Evolutionary conservation across 2,113 vertebrate genomes (phyloP).

Genomic region (Aphyosemion australe): DNA sequence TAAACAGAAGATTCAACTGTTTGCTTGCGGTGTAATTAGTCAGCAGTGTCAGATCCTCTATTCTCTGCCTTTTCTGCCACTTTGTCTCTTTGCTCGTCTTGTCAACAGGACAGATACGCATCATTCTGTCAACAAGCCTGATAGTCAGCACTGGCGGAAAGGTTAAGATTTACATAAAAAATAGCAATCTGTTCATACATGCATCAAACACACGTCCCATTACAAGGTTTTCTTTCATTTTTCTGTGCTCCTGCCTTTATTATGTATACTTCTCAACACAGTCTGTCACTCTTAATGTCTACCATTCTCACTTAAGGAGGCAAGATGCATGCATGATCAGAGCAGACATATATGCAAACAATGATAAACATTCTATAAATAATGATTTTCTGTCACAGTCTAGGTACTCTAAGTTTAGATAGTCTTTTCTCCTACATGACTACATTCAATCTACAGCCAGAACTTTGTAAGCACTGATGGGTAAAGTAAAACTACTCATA

Average conservation of each 20-base stretch:
- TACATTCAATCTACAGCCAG: neutral
- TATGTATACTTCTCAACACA: slow-evolving; percentile 23
- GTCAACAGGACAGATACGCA: slow-evolving; percentile 65
- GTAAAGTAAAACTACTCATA: neutral
- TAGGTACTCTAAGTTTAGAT: slow-evolving; percentile 24
- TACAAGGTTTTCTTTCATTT: slow-evolving; percentile 21
- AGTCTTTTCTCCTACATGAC: neutral
- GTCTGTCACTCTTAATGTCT: slow-evolving; percentile 38
- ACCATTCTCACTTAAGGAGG: slow-evolving; percentile 14
- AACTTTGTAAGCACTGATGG: neutral
- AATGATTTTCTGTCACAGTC: slow-evolving; percentile 53
- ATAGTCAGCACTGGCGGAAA: slow-evolving; percentile 66
- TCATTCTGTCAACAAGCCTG: slow-evolving; percentile 69
- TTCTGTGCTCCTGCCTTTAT: slow-evolving; percentile 13
- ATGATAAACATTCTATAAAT: slow-evolving; percentile 52
- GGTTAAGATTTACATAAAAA: slow-evolving; percentile 77
- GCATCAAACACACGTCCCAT: slow-evolving; percentile 49
- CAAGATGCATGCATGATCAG: slow-evolving; percentile 37
- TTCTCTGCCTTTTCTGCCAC: slow-evolving; percentile 51
- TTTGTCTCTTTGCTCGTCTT: slow-evolving; percentile 55
- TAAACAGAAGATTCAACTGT: slow-evolving; percentile 75
- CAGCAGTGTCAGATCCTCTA: slow-evolving; percentile 66
- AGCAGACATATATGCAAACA: slow-evolving; percentile 22
- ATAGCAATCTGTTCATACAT: slow-evolving; percentile 65
- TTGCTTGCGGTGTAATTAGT: slow-evolving; percentile 73